Base-by-base conservation (phyloP, 2,113 vertebrate genomes). In the Eulemur rufifrons region DNA sequence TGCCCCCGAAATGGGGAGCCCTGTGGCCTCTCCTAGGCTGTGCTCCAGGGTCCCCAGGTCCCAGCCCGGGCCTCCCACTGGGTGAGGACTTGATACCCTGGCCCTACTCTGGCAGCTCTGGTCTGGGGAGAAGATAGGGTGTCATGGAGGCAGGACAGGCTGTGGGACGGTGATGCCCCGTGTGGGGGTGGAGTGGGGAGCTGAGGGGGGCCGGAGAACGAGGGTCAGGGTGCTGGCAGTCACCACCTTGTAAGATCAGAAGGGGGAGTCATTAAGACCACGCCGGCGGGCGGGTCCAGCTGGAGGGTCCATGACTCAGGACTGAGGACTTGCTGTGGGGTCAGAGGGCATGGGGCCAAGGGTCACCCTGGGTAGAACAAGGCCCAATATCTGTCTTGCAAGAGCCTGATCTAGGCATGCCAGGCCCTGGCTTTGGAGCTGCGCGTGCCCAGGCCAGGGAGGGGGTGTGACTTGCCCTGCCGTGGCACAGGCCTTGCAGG, bases 291-390 rank as follows among this genome's bases (percentile, higher is more conserved):
- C 8, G 11, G 66, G 66, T 94, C 80, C 59, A 45, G 76, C 61
- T n/a, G 0, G 27, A 92, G 95, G 81, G 91, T 92, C 96, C 9
- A 1, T 86, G 94, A 91, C 85, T 95, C 56, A 32, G 69, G 77
- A 78, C 76, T 29, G 39, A 78, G 82, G 59, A 34, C 71, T 59
- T 37, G n/a, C 52, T 12, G 14, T 82, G n/a, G 83, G 73, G 52
- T 89, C 91, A 83, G 93, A 92, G 84, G 88, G 74, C 93, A 13
- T 5, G 7, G 74, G 80, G 69, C 29, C 0, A 8, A 37, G 71
- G 52, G 64, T 89, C 64, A 74, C 59, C 17, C 42, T 11, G 5
- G 37, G 45, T 42, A 59, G 47, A 86, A 71, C 63, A 74, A 39
- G 71, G 32, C 23, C 32, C 25, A 32, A 59, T n/a, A 18, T 66